Evolutionary conservation across 2,113 vertebrate species (phyloP).

Genomic region (Macroglossus sobrinus): DNA sequence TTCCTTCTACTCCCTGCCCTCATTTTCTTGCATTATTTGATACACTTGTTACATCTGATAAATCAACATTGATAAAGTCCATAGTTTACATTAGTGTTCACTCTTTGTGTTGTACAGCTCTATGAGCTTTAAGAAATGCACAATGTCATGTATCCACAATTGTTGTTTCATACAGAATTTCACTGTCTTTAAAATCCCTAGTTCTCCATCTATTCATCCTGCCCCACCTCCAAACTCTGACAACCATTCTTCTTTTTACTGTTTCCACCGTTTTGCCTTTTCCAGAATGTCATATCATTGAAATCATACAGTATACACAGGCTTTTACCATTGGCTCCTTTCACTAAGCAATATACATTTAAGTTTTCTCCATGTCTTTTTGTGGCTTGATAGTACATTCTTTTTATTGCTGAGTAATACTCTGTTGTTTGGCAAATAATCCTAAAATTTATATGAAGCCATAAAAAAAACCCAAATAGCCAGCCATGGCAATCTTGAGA

Average conservation of each 20-base stretch:
- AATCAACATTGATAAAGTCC: neutral
- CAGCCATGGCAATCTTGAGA: too few species aligned
- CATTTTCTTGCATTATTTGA: neutral
- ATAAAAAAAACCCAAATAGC: too few species aligned
- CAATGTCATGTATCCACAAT: too few species aligned
- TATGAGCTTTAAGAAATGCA: neutral
- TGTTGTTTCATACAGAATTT: neutral
- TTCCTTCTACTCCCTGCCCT: neutral
- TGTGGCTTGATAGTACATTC: neutral
- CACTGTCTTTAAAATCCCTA: neutral
- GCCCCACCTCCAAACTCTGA: neutral
- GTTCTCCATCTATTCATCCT: neutral
- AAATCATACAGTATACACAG: too few species aligned
- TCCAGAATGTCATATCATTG: too few species aligned
- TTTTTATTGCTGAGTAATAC: neutral
- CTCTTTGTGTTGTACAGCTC: neutral
- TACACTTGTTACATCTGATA: neutral
- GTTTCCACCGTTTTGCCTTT: too few species aligned
- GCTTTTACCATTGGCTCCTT: too few species aligned
- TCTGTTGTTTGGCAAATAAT: too few species aligned
- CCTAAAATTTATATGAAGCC: too few species aligned
- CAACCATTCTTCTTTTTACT: neutral
- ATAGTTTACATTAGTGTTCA: neutral
- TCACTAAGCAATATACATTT: too few species aligned
- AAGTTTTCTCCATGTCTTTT: neutral